These are phyloP conservation scores for Drosophila algonquin DNA, from an alignment of 2,888 invertebrate genomes.

Conservation along the genomic window DNA sequence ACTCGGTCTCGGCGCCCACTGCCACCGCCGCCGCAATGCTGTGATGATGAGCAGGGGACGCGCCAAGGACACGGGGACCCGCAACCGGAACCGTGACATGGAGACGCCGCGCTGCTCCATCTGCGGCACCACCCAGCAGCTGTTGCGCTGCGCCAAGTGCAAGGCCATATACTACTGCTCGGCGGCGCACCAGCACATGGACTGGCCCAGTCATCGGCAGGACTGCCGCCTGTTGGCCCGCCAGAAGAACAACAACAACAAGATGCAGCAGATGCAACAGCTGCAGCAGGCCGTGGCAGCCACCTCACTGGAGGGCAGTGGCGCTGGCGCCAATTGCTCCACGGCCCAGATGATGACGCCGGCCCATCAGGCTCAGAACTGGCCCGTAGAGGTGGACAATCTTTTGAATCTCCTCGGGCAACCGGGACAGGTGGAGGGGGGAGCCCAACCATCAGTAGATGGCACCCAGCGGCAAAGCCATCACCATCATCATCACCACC, in stretches of 20 bases:
- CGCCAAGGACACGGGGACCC: constrained; percentile 69
- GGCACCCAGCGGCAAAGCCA: constrained; percentile 25
- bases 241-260: constrained; percentile 65
- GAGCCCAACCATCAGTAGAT: neutral
- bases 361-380: constrained; percentile 55
- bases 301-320: constrained; percentile 62
- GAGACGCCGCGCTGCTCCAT: constrained; percentile 71
- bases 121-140: constrained; percentile 81
- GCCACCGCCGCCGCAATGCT: constrained; percentile 47
- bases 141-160: constrained; percentile 90
- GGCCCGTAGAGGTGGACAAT: constrained; percentile 64
- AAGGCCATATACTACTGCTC: constrained; percentile 91
- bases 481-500: constrained; percentile 34
- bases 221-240: constrained; percentile 85
- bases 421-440: constrained; percentile 33
- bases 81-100: constrained; percentile 33
- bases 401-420: constrained; percentile 52
- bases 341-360: constrained; percentile 66
- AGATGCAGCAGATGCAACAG: constrained; percentile 66
- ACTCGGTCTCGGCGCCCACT: constrained; percentile 31
- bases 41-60: constrained; percentile 57
- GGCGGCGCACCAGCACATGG: constrained; percentile 90
- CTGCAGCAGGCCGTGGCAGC: constrained; percentile 71
- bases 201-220: constrained; percentile 91
- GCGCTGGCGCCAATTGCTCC: constrained; percentile 55